These are phyloP conservation scores for Orchestes rusci DNA, from an alignment of 2,888 invertebrate genomes.

Conservation along the genomic window DNA sequence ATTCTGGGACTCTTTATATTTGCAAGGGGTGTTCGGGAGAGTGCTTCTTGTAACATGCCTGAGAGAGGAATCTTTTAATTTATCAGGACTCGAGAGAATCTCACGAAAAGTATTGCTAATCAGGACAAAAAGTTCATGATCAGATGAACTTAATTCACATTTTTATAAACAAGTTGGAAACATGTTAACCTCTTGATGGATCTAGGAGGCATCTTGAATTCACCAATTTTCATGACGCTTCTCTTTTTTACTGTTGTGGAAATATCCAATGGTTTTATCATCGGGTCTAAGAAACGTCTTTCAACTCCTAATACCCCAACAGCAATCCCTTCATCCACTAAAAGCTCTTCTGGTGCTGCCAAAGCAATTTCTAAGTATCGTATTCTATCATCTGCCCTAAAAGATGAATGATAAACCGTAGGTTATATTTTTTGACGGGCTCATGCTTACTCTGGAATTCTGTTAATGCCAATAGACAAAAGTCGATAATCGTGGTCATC, in stretches of 20 bases:
- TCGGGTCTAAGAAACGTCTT: constrained; percentile 50
- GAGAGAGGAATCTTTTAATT: no score
- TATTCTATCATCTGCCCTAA: constrained; percentile 43
- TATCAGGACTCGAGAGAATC: no score
- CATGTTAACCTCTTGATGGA: constrained; percentile 21
- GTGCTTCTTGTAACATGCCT: no score
- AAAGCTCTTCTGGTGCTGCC: constrained; percentile 50
- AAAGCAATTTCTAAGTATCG: constrained; percentile 49
- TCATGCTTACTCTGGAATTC: constrained; percentile 35
- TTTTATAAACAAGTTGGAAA: no score
- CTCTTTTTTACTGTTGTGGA: constrained; percentile 29
- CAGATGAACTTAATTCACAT: no score
- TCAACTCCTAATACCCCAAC: constrained; percentile 56
- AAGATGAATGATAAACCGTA: constrained; percentile 4
- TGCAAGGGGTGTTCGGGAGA: constrained; percentile 30
- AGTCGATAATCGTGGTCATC: constrained; percentile 54
- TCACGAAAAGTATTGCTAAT: no score
- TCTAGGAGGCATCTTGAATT: constrained; percentile 35
- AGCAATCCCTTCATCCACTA: constrained; percentile 44
- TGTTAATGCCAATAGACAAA: constrained; percentile 48
- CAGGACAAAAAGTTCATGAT: no score
- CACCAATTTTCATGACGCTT: constrained; percentile 31
- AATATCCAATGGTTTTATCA: constrained; percentile 43
- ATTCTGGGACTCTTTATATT: constrained; percentile 31
- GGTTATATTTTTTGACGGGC: neutral